A percentile compares a stretch with the other conserved stretches of the same genome.
Conservation (phyloP, 1,140 invertebrate species). For the Neoseiulus cucumeris region DNA sequence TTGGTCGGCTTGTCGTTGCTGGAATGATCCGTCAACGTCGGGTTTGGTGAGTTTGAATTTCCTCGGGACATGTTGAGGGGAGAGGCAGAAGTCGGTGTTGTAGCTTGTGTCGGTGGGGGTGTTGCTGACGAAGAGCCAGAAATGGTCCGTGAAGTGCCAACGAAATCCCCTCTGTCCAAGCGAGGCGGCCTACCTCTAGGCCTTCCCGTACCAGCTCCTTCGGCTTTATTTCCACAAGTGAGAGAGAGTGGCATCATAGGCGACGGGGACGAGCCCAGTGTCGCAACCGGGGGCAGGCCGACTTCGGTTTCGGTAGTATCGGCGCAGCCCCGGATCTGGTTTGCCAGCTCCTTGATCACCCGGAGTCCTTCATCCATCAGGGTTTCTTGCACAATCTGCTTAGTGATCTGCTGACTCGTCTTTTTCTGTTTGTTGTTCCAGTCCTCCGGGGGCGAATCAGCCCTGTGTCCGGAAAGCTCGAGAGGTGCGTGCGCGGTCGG, state of each 20-base stretch:
- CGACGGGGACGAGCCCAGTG: slow-evolving; percentile 3
- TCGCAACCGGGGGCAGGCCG: slow-evolving; percentile 15
- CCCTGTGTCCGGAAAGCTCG: not conserved
- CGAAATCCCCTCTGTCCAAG: slow-evolving; percentile 8
- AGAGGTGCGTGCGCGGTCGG: not conserved
- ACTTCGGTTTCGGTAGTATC: slow-evolving; percentile 4
- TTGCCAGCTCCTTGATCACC: slow-evolving; percentile 25
- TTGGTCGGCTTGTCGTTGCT: too few species aligned
- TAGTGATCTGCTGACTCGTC: slow-evolving; percentile 22
- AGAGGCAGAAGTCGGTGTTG: not conserved
- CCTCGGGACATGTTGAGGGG: slow-evolving; percentile 10
- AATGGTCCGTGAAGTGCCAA: slow-evolving; percentile 1
- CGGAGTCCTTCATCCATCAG: slow-evolving; percentile 26
- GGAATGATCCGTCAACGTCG: not conserved
- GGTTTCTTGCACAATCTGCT: slow-evolving; percentile 26
- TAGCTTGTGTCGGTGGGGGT: not conserved
- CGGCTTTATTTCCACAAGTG: not conserved
- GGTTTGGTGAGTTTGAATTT: not conserved
- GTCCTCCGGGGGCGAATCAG: not conserved
- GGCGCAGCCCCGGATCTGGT: slow-evolving; percentile 17
- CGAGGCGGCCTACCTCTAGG: slow-evolving; percentile 9
- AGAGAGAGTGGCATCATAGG: slow-evolving; percentile 7
- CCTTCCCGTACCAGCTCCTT: slow-evolving; percentile 3
- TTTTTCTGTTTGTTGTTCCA: slow-evolving; percentile 16
- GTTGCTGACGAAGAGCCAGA: not conserved